Percentiles rank a stretch among this genome's conserved stretches.
Conservation (phyloP, 2,113 vertebrate genomes). For the Anser cygnoides region DNA sequence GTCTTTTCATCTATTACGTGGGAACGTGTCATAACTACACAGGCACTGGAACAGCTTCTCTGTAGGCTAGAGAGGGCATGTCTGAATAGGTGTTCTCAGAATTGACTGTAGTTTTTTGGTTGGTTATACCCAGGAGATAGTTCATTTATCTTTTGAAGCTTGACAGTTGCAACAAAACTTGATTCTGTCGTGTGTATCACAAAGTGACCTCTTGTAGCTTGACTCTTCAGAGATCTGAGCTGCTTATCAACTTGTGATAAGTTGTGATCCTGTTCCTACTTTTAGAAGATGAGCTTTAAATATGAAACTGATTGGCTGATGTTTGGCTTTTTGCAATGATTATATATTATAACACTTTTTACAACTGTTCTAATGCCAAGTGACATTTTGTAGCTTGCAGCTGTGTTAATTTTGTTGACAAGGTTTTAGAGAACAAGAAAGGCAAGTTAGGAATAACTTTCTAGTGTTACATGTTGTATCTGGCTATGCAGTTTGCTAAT, state of each 20-base stretch:
- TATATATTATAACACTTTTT: not conserved
- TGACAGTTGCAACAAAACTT: not conserved
- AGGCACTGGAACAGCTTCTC: not conserved
- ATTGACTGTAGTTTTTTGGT: not conserved
- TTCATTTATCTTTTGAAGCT: not conserved
- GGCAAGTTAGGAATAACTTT: not conserved
- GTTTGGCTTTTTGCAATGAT: not conserved
- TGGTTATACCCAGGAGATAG: not conserved
- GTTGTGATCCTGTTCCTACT: not conserved
- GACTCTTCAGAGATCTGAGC: not conserved
- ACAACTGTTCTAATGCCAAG: not conserved
- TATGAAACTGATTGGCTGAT: not conserved
- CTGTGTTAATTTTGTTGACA: not conserved
- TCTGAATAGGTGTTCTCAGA: not conserved
- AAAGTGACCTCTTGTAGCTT: not conserved
- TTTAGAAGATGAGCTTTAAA: not conserved
- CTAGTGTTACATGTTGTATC: not conserved
- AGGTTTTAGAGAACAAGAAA: not conserved
- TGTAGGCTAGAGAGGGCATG: not conserved
- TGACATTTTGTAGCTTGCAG: not conserved
- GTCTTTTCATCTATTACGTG: not conserved
- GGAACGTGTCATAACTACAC: not conserved
- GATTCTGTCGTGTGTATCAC: not conserved
- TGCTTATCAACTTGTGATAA: not conserved
- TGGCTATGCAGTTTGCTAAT: not conserved